phyloP scores from a whole-genome alignment of 1,140 invertebrate genomes.

The Belonocnema kinseyi region DNA sequence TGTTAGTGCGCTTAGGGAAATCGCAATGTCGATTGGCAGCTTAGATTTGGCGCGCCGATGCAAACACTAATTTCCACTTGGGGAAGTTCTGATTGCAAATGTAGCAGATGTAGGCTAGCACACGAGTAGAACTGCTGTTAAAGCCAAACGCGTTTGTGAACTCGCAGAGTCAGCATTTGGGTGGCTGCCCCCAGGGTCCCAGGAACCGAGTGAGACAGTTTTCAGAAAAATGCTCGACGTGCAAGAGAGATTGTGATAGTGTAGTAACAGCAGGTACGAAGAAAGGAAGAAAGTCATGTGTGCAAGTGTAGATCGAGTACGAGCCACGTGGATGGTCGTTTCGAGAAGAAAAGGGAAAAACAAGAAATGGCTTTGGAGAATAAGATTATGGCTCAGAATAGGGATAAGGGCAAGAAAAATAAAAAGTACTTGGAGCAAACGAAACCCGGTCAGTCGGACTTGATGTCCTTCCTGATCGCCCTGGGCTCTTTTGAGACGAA shows the following conservation, averaged over 20 bases:
- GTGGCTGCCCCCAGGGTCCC: constrained; percentile 50
- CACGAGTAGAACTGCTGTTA: constrained; percentile 32
- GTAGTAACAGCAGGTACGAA: constrained; percentile 46
- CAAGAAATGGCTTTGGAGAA: constrained; percentile 20
- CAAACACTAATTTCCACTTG: constrained; percentile 55
- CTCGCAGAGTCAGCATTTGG: constrained; percentile 60
- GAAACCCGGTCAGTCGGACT: too few relatives aligned
- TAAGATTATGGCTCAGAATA: constrained; percentile 36
- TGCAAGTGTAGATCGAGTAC: background rate
- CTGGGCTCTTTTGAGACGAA: too few relatives aligned
- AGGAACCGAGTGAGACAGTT: constrained; percentile 53
- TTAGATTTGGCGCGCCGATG: constrained; percentile 35
- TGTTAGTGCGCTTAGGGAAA: constrained; percentile 27
- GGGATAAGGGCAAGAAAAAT: constrained; percentile 2
- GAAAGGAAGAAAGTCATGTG: constrained; percentile 21
- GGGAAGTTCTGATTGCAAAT: constrained; percentile 61
- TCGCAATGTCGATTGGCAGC: constrained; percentile 40
- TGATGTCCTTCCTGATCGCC: too few relatives aligned
- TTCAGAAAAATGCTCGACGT: constrained; percentile 62
- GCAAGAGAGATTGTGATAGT: constrained; percentile 55
- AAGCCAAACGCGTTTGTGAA: constrained; percentile 36
- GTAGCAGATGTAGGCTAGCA: constrained; percentile 52
- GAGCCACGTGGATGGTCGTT: background rate
- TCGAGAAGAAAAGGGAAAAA: constrained; percentile 27
- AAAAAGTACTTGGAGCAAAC: too few relatives aligned